Conservation (phyloP, 2,888 invertebrate species). For the Torymus auratus region DNA sequence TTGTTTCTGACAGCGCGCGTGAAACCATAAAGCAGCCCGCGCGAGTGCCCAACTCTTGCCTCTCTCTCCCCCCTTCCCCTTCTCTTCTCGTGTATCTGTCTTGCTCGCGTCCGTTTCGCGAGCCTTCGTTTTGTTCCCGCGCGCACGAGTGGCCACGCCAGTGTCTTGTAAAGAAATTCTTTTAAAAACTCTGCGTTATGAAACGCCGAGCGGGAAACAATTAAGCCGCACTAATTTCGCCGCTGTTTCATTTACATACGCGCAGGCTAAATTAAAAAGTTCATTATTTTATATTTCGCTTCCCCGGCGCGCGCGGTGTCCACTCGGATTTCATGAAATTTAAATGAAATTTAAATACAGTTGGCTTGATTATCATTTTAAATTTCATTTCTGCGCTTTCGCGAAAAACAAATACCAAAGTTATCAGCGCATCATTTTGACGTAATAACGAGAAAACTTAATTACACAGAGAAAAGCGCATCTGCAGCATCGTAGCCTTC, state of each 20-base stretch:
- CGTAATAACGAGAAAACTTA: no score
- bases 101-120: background rate
- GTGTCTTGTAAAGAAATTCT: background rate
- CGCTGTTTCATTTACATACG: slow-evolving; percentile 4
- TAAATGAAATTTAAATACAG: no score
- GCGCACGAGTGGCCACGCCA: no score
- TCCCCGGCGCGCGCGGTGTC: no score
- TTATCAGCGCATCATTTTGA: no score
- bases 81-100: background rate
- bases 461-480: background rate
- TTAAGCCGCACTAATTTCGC: slow-evolving; percentile 11
- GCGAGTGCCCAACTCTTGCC: slow-evolving; percentile 37
- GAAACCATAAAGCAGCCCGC: slow-evolving; percentile 60
- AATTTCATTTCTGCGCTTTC: no score
- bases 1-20: slow-evolving; percentile 65
- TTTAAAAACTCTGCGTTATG: background rate
- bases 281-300: background rate
- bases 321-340: no score
- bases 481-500: background rate
- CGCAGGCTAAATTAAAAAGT: slow-evolving; percentile 16
- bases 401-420: no score
- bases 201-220: background rate
- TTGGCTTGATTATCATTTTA: no score
- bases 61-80: background rate
- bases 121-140: no score